phyloP scores from a whole-genome alignment of 2,888 invertebrate species.

The Latrodectus hesperus region DNA sequence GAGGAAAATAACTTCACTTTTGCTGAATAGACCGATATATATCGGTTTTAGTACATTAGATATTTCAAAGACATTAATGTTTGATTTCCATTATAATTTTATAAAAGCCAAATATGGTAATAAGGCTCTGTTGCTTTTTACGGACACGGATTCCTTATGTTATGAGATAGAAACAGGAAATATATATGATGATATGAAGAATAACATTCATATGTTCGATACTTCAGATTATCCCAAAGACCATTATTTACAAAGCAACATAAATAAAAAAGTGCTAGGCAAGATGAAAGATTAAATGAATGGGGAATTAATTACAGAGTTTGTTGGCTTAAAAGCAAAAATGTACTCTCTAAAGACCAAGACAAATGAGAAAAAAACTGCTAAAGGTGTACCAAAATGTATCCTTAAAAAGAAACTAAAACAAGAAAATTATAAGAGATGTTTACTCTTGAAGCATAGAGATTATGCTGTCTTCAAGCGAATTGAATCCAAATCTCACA shows the following conservation, averaged over 20 bases:
- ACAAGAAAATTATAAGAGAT: too few species aligned
- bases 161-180: neutral
- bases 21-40: conserved; percentile 6
- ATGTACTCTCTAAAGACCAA: neutral
- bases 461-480: neutral
- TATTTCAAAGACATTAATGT: neutral
- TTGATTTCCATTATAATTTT: conserved; percentile 6
- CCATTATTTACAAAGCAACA: neutral
- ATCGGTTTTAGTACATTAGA: neutral
- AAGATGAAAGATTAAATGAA: neutral
- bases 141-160: conserved; percentile 5
- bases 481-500: neutral
- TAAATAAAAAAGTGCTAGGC: neutral
- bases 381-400: neutral
- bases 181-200: neutral
- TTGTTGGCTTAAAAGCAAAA: neutral
- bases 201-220: neutral
- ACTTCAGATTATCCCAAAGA: neutral
- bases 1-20: neutral
- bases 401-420: neutral
- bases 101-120: neutral
- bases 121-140: neutral
- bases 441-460: too few species aligned
- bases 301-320: neutral
- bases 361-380: neutral